Base-by-base conservation (phyloP, 1,140 invertebrate genomes). In the Penaeus vannamei region DNA sequence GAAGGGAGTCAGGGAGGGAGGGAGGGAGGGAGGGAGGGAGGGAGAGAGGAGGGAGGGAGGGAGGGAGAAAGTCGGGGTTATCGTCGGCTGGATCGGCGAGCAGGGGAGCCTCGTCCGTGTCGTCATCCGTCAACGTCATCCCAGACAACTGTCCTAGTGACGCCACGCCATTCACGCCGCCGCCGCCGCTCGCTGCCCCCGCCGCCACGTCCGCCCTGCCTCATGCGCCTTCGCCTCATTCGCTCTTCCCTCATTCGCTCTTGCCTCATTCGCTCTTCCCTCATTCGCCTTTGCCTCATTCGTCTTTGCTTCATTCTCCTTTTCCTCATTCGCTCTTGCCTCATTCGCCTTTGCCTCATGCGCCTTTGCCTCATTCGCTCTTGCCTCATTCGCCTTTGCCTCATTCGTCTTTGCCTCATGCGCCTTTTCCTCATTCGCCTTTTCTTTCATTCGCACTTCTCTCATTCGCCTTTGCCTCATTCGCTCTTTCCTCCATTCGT, bases 101-200 rank as follows among this genome's bases (percentile, higher is more conserved):
- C 82, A 29, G 64, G 82, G 83, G 87, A 89, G 87, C 66, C 82
- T 79, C 69, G 53, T 81, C 87, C 87, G 82, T 89, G 87, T 89
- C 82, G 60, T 29, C 72, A 89, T 89, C 42, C 87, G 82, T 89
- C 87, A 89, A 46, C 83, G 87, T 89, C 87, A 85, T 20, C 46
- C 26, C 87, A 89, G 66, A 89, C 87, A 89, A 89, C 87, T 89
- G 87, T 89, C 87, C 83, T 59, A 29, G 82, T 89, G 87, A 89
- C 87, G 87, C 87, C 61, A 59, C 60, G 87, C 87, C 87, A 89
- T 89, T 89, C 87, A 89, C 82, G 87, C 77, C 77, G 64, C 59
- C 61, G 23, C 79, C 32, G 32, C 53, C 60, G 82, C 53, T 32
- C 29, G 82, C 53, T 26, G 76, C 32, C 53, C 8, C 29, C 53